phyloP scores from a whole-genome alignment of 2,888 invertebrate species.

The Rhopalosiphum nymphaeae region DNA sequence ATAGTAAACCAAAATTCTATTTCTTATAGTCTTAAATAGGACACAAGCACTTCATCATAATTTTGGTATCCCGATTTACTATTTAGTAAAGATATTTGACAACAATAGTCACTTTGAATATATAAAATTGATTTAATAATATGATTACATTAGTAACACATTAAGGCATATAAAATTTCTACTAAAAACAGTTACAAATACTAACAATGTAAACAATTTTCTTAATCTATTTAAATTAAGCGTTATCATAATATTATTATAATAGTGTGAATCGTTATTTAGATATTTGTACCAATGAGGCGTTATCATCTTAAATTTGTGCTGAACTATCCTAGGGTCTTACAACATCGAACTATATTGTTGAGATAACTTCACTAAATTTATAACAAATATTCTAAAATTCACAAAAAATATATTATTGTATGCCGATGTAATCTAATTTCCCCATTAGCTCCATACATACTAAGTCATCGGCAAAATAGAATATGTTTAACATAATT shows the following conservation, averaged over 20 bases:
- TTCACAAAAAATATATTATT: background rate
- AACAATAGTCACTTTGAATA: background rate
- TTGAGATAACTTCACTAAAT: conserved; percentile 10
- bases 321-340: background rate
- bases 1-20: background rate
- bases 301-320: background rate
- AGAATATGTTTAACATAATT: background rate
- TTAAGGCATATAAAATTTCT: background rate
- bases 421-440: background rate
- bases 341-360: background rate
- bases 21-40: background rate
- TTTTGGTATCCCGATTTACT: background rate
- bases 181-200: background rate
- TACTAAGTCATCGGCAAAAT: background rate
- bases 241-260: background rate
- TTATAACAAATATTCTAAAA: background rate
- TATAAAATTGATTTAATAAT: background rate
- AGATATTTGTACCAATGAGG: background rate
- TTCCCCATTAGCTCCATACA: background rate
- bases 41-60: background rate
- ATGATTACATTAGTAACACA: background rate
- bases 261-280: too few species aligned
- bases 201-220: background rate
- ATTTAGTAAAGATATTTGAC: background rate
- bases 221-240: background rate